Evolutionary conservation across 2,797 vertebrate genomes (phyloP).

Genomic region (Chaenodraco wilsoni): DNA sequence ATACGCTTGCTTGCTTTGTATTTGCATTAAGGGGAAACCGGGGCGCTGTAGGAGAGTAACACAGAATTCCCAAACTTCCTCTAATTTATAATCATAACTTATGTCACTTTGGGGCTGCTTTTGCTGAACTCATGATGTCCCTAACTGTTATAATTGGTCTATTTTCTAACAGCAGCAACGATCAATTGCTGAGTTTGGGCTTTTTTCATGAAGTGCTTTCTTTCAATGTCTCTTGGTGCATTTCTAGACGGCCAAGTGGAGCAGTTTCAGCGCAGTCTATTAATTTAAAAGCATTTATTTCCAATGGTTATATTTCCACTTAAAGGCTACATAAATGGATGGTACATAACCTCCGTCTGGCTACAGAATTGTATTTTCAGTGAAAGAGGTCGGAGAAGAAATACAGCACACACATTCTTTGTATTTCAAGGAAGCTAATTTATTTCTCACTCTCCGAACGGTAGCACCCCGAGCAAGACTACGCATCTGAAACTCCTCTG

Average conservation of each 20-base stretch:
- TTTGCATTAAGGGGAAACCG: slow-evolving; percentile 53
- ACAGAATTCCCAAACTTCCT: slow-evolving; percentile 59
- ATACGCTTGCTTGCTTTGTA: slow-evolving; percentile 63
- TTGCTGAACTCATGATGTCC: slow-evolving; percentile 67
- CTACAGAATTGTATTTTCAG: slow-evolving; percentile 9
- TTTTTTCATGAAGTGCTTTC: slow-evolving; percentile 49
- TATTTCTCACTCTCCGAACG: slow-evolving; percentile 54
- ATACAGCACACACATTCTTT: slow-evolving; percentile 7
- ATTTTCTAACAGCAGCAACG: slow-evolving; percentile 37
- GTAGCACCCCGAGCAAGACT: slow-evolving; percentile 40
- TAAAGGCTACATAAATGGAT: slow-evolving; percentile 31
- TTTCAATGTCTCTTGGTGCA: slow-evolving; percentile 35
- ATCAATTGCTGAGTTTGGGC: slow-evolving; percentile 54
- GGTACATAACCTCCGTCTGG: slow-evolving; percentile 8
- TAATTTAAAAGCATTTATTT: slow-evolving; percentile 55
- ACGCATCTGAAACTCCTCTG: slow-evolving; percentile 50
- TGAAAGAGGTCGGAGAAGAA: slow-evolving; percentile 27
- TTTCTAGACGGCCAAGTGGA: slow-evolving; percentile 43
- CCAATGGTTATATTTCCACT: slow-evolving; percentile 56
- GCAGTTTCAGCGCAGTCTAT: slow-evolving; percentile 29
- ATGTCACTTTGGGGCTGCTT: slow-evolving; percentile 66
- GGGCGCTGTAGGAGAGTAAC: slow-evolving; percentile 51
- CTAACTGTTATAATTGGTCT: slow-evolving; percentile 46
- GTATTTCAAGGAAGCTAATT: slow-evolving; percentile 45
- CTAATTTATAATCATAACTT: slow-evolving; percentile 71